Conservation (phyloP, 1,140 invertebrate species). For the Pseudomyrmex flavicornis region DNA sequence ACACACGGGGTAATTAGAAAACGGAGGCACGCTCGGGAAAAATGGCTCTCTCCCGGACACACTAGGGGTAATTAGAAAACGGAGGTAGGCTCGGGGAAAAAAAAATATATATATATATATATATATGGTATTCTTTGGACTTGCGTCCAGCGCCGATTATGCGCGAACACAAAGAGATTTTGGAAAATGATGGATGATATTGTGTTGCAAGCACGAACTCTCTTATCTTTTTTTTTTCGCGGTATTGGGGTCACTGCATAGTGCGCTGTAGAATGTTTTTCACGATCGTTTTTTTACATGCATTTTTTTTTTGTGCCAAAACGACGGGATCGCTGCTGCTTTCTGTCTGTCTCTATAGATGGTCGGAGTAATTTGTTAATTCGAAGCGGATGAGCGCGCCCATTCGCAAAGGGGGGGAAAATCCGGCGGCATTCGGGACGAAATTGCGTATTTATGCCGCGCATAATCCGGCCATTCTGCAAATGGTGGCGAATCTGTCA, state of each 20-base stretch:
- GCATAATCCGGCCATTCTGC: slow-evolving; percentile 83
- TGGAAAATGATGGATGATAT: slow-evolving; percentile 27
- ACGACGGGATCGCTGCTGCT: slow-evolving; percentile 56
- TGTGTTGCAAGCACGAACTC: slow-evolving; percentile 30
- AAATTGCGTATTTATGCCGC: slow-evolving; percentile 84
- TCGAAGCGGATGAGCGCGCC: slow-evolving; percentile 74
- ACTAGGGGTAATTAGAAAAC: too few relatives aligned
- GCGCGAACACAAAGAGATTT: neutral
- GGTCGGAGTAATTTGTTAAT: slow-evolving; percentile 73
- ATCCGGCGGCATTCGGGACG: slow-evolving; percentile 67
- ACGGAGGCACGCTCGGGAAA: slow-evolving; percentile 12
- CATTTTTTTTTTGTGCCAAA: slow-evolving; percentile 53
- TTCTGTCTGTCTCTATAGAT: slow-evolving; percentile 66
- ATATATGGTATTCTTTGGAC: neutral
- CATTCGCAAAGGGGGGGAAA: slow-evolving; percentile 67
- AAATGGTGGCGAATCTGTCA: slow-evolving; percentile 83
- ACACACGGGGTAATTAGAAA: slow-evolving; percentile 65
- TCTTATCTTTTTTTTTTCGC: slow-evolving; percentile 34
- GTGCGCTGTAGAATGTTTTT: slow-evolving; percentile 32
- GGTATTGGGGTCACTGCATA: slow-evolving; percentile 16
- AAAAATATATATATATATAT: too few relatives aligned
- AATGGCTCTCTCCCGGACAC: neutral
- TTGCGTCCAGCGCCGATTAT: neutral
- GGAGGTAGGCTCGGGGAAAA: too few relatives aligned
- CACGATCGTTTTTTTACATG: slow-evolving; percentile 23